Percentiles rank a stretch among this genome's conserved stretches.
phyloP scores from a whole-genome alignment of 2,797 vertebrate genomes.

The Rhabdomys pumilio region DNA sequence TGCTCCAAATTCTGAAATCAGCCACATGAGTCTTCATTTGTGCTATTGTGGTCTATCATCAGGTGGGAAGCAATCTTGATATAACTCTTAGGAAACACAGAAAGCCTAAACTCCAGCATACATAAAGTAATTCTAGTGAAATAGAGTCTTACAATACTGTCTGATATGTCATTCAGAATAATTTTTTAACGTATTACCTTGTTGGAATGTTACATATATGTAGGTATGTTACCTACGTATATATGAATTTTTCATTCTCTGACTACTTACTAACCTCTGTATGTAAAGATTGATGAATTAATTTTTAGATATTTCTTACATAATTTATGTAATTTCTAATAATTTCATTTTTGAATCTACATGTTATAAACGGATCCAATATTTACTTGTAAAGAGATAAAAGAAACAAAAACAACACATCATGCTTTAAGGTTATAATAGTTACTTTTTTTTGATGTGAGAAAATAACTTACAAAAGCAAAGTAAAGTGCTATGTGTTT shows the following conservation, averaged over 20 bases:
- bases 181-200: background rate
- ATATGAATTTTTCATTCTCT: background rate
- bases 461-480: background rate
- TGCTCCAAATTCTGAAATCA: background rate
- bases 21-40: background rate
- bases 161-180: background rate
- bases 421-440: background rate
- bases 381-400: background rate
- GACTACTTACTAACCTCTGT: background rate
- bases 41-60: background rate
- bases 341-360: background rate
- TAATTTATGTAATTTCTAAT: background rate
- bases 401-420: background rate
- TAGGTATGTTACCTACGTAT: background rate
- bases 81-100: background rate
- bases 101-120: constrained; percentile 20
- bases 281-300: background rate
- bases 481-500: background rate
- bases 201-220: background rate
- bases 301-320: background rate
- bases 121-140: background rate
- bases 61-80: background rate
- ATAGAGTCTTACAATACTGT: background rate
- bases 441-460: background rate
- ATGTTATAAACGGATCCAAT: background rate